Evolutionary conservation across 2,113 vertebrate genomes (phyloP), one percentile per base, ranked within the genome.

Genomic region (Seriola rivoliana): DNA sequence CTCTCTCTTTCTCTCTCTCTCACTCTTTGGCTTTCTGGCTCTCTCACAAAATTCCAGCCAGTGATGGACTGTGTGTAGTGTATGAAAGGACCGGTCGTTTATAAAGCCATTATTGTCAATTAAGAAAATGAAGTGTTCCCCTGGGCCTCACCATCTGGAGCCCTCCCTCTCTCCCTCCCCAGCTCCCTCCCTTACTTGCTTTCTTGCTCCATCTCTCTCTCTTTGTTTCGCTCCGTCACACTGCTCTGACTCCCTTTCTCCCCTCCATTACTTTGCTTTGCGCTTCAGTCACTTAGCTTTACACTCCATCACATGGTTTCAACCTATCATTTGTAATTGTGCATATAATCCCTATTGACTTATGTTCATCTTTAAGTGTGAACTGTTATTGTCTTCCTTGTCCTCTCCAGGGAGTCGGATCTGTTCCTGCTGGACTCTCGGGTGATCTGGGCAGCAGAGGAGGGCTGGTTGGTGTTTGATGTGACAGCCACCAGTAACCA

Each of bases 391-490:
- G 17, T 80, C 21, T 88, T 84, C 4, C 72, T 32, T 23, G 6
- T 71, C 67, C 9, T 67, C 48, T 78, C 16, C 91, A 99, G 98
- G 90, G 97, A 98, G 87, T 97, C 97, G 0, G 97, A 99, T 85
- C 92, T 99, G 83, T 97, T 97, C 86, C 95, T 97, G 83, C 95
- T 99, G 0, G 97, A 99, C 93, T 97, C 96, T 2, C 95, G 97
- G 44, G 97, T 97, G 8, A 97, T 99, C 92, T 99, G 97, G 97
- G 97, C 98, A 0, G 96, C 96, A 0, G 97, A 99, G 91, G 97
- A 99, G 86, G 97, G 98, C 50, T 99, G 98, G 98, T 89, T 99
- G 92, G 98, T 99, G 85, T 99, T 99, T 25, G 98, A 99, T 81
- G 96, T 99, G 32, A 99, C 98, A 0, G 97, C 96, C 50, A 99